Evolutionary conservation across 2,888 invertebrate genomes (phyloP).

Genomic region (Oxyteleia sp.): DNA sequence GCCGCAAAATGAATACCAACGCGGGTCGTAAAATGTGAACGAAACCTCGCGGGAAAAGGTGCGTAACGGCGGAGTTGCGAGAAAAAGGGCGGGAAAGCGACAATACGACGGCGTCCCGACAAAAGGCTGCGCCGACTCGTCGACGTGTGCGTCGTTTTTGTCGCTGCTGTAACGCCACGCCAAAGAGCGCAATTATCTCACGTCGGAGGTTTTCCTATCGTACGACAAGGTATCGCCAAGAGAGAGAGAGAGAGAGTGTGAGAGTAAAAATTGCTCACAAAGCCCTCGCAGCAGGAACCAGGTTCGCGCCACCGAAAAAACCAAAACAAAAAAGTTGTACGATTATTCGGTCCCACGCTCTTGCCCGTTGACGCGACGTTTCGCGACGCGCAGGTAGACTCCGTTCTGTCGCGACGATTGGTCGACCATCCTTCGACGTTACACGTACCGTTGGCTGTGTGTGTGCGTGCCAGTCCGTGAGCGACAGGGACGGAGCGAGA

Average conservation of each 20-base stretch:
- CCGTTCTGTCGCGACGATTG: slow-evolving; percentile 44
- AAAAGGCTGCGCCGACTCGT: slow-evolving; percentile 39
- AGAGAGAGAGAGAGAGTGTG: no score
- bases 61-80: slow-evolving; percentile 65
- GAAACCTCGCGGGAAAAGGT: slow-evolving; percentile 67
- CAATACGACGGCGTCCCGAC: slow-evolving; percentile 47
- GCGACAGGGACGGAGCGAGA: slow-evolving; percentile 22
- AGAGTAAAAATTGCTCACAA: slow-evolving; percentile 43
- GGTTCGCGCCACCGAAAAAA: slow-evolving; percentile 20
- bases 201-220: slow-evolving; percentile 56
- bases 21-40: slow-evolving; percentile 73
- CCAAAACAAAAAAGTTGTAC: no score
- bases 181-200: slow-evolving; percentile 47
- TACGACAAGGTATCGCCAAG: slow-evolving; percentile 73
- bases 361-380: slow-evolving; percentile 37
- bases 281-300: not conserved
- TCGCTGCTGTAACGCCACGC: slow-evolving; percentile 60
- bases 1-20: slow-evolving; percentile 49
- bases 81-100: slow-evolving; percentile 25
- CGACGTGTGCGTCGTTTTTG: slow-evolving; percentile 60
- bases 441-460: slow-evolving; percentile 26
- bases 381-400: slow-evolving; percentile 60
- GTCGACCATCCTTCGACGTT: slow-evolving; percentile 52
- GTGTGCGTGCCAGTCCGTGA: slow-evolving; percentile 39
- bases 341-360: slow-evolving; percentile 9